Percentiles rank a stretch among this genome's conserved stretches.
These are phyloP conservation scores for Pteronotus mesoamericanus DNA, from an alignment of 2,797 vertebrate genomes.

Conservation along the genomic window DNA sequence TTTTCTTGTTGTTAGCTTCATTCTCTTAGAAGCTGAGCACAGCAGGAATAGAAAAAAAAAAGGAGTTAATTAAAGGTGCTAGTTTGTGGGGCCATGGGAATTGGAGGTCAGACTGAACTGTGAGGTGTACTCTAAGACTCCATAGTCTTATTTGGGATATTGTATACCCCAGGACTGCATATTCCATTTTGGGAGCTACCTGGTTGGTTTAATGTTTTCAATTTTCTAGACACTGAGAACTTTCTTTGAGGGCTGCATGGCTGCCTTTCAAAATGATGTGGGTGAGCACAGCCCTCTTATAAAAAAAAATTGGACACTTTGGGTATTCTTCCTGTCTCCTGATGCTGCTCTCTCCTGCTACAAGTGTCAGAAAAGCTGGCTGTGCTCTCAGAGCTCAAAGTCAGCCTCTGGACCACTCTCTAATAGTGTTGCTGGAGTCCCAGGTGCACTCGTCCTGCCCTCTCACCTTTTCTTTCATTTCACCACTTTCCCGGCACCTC, in stretches of 20 bases:
- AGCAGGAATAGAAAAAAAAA: neutral
- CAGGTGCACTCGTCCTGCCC: neutral
- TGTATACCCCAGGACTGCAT: neutral
- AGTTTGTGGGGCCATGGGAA: neutral
- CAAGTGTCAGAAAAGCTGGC: neutral
- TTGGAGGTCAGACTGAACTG: neutral
- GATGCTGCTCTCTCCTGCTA: neutral
- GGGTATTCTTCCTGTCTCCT: neutral
- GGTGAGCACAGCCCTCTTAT: neutral
- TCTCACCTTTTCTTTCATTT: neutral
- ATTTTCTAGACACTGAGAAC: neutral
- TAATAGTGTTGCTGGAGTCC: neutral
- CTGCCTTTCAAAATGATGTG: slow-evolving; percentile 42
- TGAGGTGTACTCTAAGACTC: neutral
- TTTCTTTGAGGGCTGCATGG: neutral
- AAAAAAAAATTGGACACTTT: neutral
- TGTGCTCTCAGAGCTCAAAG: neutral
- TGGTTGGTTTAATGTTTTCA: neutral
- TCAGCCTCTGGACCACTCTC: neutral
- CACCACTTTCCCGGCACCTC: neutral
- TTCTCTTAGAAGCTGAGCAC: slow-evolving; percentile 42
- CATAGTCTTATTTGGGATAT: neutral
- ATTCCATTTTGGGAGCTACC: neutral
- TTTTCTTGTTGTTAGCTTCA: slow-evolving; percentile 24
- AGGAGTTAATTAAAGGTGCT: neutral